phyloP scores from a whole-genome alignment of 1,140 invertebrate genomes.

The Drosophila watanabei region DNA sequence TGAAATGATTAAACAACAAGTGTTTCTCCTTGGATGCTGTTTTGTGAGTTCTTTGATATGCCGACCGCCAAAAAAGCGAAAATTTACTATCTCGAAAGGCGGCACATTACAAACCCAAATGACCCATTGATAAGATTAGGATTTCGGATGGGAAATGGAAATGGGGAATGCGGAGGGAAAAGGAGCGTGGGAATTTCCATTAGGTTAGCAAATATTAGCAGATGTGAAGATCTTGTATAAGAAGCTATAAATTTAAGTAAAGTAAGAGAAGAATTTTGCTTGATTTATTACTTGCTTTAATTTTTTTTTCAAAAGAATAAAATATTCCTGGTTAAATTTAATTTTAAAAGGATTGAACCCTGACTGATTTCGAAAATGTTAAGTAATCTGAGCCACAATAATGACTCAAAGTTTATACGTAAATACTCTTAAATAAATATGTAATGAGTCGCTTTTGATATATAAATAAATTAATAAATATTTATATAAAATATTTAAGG shows the following conservation, averaged over 20 bases:
- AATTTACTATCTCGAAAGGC: conserved; percentile 5
- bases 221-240: background rate
- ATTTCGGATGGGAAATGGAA: conserved; percentile 16
- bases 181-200: conserved; percentile 47
- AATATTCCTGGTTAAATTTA: too few relatives aligned
- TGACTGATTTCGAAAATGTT: background rate
- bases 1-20: conserved; percentile 2
- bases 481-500: background rate
- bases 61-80: conserved; percentile 43
- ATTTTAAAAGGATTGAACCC: too few relatives aligned
- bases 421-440: background rate
- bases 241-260: conserved; percentile 2
- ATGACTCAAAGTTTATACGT: background rate
- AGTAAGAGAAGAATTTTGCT: background rate
- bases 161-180: background rate
- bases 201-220: background rate
- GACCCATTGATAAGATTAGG: conserved; percentile 61
- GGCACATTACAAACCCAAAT: conserved; percentile 24
- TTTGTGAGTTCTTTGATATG: conserved; percentile 31
- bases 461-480: too few relatives aligned
- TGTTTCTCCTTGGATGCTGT: conserved; percentile 29
- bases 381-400: background rate
- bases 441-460: background rate
- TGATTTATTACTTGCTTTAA: too few relatives aligned
- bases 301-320: too few relatives aligned